Evolutionary conservation across 2,113 vertebrate species (phyloP).

Genomic region (Poicephalus gulielmi): DNA sequence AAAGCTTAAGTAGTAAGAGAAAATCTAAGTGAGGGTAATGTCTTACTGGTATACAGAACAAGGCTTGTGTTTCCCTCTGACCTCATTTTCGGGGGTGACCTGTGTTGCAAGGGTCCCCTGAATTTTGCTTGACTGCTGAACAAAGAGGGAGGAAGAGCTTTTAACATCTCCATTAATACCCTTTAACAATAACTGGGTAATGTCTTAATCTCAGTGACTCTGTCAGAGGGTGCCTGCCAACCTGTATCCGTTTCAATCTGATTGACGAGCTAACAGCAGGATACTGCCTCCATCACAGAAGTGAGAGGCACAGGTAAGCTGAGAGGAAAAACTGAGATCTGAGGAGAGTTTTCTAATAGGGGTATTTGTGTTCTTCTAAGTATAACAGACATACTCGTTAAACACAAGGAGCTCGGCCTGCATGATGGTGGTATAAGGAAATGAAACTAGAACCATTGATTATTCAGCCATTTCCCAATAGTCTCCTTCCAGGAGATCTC

Average conservation of each 20-base stretch:
- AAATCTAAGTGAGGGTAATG: not conserved
- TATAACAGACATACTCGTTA: slow-evolving; percentile 45
- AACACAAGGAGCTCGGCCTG: slow-evolving; percentile 38
- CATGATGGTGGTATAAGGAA: slow-evolving; percentile 11
- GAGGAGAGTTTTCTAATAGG: slow-evolving; percentile 43
- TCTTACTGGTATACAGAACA: not conserved
- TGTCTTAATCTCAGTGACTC: slow-evolving; percentile 29
- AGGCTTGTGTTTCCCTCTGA: not conserved
- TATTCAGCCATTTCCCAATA: slow-evolving; percentile 56
- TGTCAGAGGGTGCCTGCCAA: slow-evolving; percentile 37
- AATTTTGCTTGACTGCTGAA: not conserved
- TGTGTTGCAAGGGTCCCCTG: not conserved
- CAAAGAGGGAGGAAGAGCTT: not conserved
- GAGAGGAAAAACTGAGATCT: slow-evolving; percentile 27
- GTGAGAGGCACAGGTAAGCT: slow-evolving; percentile 53
- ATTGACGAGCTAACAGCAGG: slow-evolving; percentile 60
- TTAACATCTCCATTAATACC: not conserved
- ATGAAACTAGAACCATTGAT: slow-evolving; percentile 48
- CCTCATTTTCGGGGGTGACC: not conserved
- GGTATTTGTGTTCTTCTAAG: slow-evolving; percentile 43
- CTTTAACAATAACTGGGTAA: slow-evolving; percentile 34
- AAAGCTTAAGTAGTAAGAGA: not conserved
- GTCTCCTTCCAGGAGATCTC: slow-evolving; percentile 54
- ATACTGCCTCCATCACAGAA: not conserved
- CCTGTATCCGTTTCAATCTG: not conserved